A percentile compares a stretch with the other conserved stretches of the same genome.
phyloP scores from a whole-genome alignment of 2,888 invertebrate genomes.

The Busseola fusca region DNA sequence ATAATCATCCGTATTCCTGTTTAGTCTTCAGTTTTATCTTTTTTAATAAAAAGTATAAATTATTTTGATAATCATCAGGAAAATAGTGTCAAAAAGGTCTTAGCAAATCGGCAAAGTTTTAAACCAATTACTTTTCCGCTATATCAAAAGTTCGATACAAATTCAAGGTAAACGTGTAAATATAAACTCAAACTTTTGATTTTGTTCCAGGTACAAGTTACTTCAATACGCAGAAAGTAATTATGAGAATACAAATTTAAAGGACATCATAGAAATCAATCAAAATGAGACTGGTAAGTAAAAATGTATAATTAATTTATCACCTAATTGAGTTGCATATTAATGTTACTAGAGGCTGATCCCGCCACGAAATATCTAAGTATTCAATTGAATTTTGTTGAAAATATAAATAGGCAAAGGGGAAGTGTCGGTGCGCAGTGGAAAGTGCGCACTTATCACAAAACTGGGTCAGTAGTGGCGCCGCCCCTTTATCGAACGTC shows the following conservation, averaged over 20 bases:
- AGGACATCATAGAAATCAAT: conserved; percentile 63
- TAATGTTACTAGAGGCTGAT: conserved; percentile 15
- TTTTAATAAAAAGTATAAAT: background rate
- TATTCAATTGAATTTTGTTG: conserved; percentile 67
- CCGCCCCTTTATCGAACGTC: conserved; percentile 88
- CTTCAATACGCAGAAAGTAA: conserved; percentile 66
- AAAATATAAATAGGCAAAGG: conserved; percentile 82
- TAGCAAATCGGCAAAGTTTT: background rate
- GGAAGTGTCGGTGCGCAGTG: conserved; percentile 86
- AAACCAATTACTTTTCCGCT: background rate
- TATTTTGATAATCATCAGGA: background rate
- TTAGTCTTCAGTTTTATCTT: background rate
- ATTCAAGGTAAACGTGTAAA: background rate
- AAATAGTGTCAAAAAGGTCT: background rate
- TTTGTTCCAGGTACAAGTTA: conserved; percentile 79
- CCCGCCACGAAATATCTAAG: conserved; percentile 45
- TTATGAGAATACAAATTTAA: conserved; percentile 69
- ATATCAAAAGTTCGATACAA: background rate
- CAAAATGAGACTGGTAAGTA: conserved; percentile 86
- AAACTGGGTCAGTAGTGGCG: conserved; percentile 88
- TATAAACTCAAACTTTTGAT: conserved; percentile 38
- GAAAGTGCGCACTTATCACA: conserved; percentile 86
- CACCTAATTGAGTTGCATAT: conserved; percentile 4
- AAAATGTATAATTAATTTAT: conserved; percentile 4
- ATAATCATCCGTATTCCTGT: background rate